These are phyloP conservation scores for Tetraodon nigroviridis DNA, from an alignment of 2,113 vertebrate species.

Conservation along the genomic window DNA sequence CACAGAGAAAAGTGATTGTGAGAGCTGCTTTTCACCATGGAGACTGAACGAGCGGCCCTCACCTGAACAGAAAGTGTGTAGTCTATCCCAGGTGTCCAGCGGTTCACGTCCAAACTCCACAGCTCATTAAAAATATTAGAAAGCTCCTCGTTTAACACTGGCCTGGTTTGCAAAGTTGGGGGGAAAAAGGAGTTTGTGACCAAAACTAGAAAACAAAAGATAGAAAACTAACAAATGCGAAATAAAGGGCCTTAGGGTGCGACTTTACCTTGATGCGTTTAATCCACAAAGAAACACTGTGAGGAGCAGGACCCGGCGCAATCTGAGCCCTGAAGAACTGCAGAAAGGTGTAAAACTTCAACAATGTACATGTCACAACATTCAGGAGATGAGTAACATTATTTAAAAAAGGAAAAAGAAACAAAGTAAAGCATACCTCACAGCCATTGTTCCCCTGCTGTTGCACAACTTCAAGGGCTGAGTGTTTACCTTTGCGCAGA, in stretches of 20 bases:
- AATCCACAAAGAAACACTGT: conserved; percentile 28
- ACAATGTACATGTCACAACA: background rate
- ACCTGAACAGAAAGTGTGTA: conserved; percentile 82
- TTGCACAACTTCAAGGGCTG: background rate
- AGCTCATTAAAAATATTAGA: conserved; percentile 79
- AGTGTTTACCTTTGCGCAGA: background rate
- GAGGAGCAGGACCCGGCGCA: conserved; percentile 29
- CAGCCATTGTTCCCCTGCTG: conserved; percentile 32
- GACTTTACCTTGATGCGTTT: conserved; percentile 51
- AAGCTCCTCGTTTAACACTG: conserved; percentile 73
- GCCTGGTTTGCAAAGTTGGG: conserved; percentile 21
- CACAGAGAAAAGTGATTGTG: conserved; percentile 4
- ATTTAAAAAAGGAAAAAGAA: background rate
- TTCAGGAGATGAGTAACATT: background rate
- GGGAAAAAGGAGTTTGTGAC: background rate
- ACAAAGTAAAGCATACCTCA: conserved; percentile 23
- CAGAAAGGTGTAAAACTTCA: background rate
- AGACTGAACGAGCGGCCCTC: background rate
- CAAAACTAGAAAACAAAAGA: background rate
- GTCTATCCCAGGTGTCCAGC: conserved; percentile 73
- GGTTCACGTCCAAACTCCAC: conserved; percentile 78
- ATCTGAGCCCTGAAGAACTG: conserved; percentile 14
- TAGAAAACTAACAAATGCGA: background rate
- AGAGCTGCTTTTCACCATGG: background rate
- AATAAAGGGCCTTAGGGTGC: too few species aligned